Conservation (phyloP, 2,888 invertebrate genomes). For the Erpobdella octoculata region DNA sequence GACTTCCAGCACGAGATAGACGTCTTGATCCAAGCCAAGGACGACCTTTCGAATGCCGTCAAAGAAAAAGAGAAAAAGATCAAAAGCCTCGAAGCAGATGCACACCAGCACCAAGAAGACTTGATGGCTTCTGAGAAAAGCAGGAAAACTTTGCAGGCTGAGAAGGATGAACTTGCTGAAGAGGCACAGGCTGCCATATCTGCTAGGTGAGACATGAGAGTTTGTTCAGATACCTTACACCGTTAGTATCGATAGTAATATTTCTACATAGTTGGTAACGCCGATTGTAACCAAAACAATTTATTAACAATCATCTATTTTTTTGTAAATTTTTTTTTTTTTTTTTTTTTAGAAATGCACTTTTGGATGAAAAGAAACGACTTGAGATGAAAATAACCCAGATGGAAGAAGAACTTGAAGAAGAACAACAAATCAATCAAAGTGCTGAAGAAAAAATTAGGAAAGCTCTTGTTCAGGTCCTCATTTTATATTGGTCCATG, state of each 20-base stretch:
- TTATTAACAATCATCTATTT: background rate
- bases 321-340: background rate
- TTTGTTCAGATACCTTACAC: background rate
- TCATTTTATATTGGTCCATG: background rate
- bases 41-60: slow-evolving; percentile 59
- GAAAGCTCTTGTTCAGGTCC: slow-evolving; percentile 22
- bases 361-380: slow-evolving; percentile 73
- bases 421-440: slow-evolving; percentile 86
- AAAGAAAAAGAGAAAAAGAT: slow-evolving; percentile 49
- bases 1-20: slow-evolving; percentile 83
- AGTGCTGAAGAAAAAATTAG: slow-evolving; percentile 68
- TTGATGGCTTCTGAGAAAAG: slow-evolving; percentile 77
- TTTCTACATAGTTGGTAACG: background rate
- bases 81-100: slow-evolving; percentile 83
- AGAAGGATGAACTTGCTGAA: slow-evolving; percentile 87
- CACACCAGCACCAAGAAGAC: slow-evolving; percentile 77
- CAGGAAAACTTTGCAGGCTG: slow-evolving; percentile 79
- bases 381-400: slow-evolving; percentile 85
- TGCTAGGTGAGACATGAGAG: background rate
- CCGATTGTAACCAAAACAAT: background rate
- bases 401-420: slow-evolving; percentile 91
- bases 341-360: slow-evolving; percentile 56
- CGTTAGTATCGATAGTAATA: background rate
- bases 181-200: slow-evolving; percentile 57
- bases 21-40: slow-evolving; percentile 74